Base-by-base conservation (phyloP, 2,113 vertebrate genomes). In the Chaenogobius annularis region DNA sequence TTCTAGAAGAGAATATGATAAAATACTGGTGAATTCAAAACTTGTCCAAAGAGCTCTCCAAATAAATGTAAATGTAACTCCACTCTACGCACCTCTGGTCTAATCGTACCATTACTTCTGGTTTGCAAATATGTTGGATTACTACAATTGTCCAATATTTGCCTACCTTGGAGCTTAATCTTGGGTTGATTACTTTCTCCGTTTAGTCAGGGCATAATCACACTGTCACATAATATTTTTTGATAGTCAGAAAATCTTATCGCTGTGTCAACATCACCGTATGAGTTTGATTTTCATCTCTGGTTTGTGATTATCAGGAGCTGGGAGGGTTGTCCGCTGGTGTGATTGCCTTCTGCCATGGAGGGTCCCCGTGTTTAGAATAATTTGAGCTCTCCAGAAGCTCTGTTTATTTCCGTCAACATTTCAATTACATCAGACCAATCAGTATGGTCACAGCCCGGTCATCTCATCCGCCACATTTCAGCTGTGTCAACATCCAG, bases 361-460 rank as follows among this genome's bases (percentile, higher is more conserved):
- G 77, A 70, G 85, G 56, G 73, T 48, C 26, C 56, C 26, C 26
- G 59, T 67, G 13, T 86, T 88, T 82, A 79, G 71, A 88, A 81
- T 85, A 81, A 84, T 85, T 78, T 75, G 70, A 70, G 82, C 79
- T 83, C 85, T 80, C 79, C 70, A 85, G 82, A 87, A 86, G 69
- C 44, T 20, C 54, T 85, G 81, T 87, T 88, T 89, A 88, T 90
- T 90, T 90, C 88, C 82, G 84, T 87, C 86, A 88, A 82, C 87
- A 83, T 88, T 87, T 85, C 81, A 91, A 87, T 88, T 88, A 88
- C 84, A 83, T 86, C 72, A 72, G 85, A 81, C 88, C 88, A 90
- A 90, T 91, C 87, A 87, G 73, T 83, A 81, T 84, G 87, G 87
- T 88, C 89, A 88, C 89, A 90, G 85, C 85, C 85, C 84, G 81